phyloP scores from a whole-genome alignment of 1,140 invertebrate species.

The Matsumurasca onukii region DNA sequence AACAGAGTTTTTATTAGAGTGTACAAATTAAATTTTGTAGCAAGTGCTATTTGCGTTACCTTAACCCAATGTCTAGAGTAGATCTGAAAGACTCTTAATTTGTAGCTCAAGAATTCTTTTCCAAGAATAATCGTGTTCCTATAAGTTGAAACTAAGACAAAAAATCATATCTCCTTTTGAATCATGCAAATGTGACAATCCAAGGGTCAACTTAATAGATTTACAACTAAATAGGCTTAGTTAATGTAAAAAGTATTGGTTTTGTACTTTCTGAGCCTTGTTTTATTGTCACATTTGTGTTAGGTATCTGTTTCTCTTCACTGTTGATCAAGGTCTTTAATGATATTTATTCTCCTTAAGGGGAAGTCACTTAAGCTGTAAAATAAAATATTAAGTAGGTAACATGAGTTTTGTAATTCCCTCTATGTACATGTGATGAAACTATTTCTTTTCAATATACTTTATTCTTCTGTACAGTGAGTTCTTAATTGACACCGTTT shows the following conservation, averaged over 20 bases:
- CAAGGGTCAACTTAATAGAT: not conserved
- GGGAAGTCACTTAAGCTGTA: not conserved
- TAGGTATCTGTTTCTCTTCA: not conserved
- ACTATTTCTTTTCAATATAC: slow-evolving; percentile 19
- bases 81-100: not conserved
- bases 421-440: slow-evolving; percentile 2
- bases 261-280: slow-evolving; percentile 13
- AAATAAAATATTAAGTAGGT: not conserved
- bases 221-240: slow-evolving; percentile 9
- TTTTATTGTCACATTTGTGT: slow-evolving; percentile 14
- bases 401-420: not conserved
- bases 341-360: not conserved
- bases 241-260: too few relatives aligned
- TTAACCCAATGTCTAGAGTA: not conserved
- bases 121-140: not conserved
- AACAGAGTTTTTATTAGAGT: slow-evolving; percentile 21
- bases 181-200: slow-evolving; percentile 24
- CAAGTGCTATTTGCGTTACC: not conserved
- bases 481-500: too few relatives aligned
- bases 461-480: slow-evolving; percentile 26
- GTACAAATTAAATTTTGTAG: slow-evolving; percentile 18
- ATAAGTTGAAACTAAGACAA: too few relatives aligned
- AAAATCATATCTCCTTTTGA: too few relatives aligned
- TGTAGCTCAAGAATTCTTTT: not conserved
- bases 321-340: not conserved